Percentiles rank a stretch among this genome's conserved stretches.
Conservation (phyloP, 2,797 vertebrate genomes). For the Halcyon chelicuti region DNA sequence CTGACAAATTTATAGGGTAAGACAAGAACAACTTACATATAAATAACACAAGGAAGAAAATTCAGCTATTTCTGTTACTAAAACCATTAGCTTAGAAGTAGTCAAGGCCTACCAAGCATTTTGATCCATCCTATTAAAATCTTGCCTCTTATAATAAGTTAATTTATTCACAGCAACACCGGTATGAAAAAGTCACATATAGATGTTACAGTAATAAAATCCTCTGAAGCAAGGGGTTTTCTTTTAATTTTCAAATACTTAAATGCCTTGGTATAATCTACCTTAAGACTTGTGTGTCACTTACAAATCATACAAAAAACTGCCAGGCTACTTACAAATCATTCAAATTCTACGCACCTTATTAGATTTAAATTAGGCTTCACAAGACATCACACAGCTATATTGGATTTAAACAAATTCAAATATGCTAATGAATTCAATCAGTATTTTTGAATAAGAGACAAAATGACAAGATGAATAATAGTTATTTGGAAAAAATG, state of each 20-base stretch:
- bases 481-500: background rate
- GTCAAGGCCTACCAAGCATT: background rate
- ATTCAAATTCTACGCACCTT: background rate
- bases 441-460: background rate
- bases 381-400: background rate
- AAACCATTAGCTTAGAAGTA: background rate
- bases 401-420: background rate
- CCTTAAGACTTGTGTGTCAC: background rate
- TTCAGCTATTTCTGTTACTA: background rate
- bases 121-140: background rate
- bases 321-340: background rate
- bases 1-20: background rate
- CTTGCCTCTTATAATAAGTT: background rate
- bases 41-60: background rate
- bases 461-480: background rate
- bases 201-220: background rate
- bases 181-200: background rate
- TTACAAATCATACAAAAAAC: background rate
- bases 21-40: background rate
- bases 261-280: background rate
- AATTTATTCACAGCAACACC: background rate
- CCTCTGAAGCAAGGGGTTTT: background rate
- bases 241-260: background rate
- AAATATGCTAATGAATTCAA: background rate
- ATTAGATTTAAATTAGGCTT: background rate